These are phyloP conservation scores for Eupithecia dodoneata DNA, from an alignment of 2,888 invertebrate species.

Conservation along the genomic window DNA sequence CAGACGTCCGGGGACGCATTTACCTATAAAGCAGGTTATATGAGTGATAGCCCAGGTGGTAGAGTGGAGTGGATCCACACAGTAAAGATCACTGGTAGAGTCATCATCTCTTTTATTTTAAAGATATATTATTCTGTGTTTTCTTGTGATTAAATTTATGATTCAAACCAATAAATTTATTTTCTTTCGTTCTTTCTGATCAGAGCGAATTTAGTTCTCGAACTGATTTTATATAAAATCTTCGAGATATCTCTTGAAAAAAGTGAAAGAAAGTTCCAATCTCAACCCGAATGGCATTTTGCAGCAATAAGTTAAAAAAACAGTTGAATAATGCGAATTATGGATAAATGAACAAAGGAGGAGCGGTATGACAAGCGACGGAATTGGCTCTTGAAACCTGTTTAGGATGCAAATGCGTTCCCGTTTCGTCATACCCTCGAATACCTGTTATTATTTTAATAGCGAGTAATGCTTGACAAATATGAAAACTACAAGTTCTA, in stretches of 20 bases:
- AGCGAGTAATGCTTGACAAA: constrained; percentile 12
- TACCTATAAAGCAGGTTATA: not conserved
- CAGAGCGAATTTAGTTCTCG: too few species aligned
- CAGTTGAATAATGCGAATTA: not conserved
- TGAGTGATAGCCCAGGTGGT: not conserved
- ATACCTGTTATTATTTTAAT: constrained; percentile 22
- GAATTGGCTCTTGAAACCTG: not conserved
- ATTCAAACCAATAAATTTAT: too few species aligned
- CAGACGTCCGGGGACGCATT: constrained; percentile 11
- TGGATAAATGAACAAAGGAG: not conserved
- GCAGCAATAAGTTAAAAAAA: not conserved
- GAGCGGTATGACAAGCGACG: not conserved
- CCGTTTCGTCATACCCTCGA: constrained; percentile 14
- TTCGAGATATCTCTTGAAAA: not conserved
- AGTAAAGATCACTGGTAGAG: too few species aligned
- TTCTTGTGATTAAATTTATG: too few species aligned
- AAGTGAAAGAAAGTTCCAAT: not conserved
- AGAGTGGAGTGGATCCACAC: too few species aligned
- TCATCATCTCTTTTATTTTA: not conserved
- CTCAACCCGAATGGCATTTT: not conserved
- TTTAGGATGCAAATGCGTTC: not conserved
- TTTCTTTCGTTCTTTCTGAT: too few species aligned
- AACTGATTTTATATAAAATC: not conserved
- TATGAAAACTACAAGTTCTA: not conserved
- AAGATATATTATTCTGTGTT: too few species aligned